Percentiles rank a stretch among this genome's conserved stretches.
Evolutionary conservation across 2,113 vertebrate species (phyloP).

Genomic region (Brachyhypopomus occidentalis): DNA sequence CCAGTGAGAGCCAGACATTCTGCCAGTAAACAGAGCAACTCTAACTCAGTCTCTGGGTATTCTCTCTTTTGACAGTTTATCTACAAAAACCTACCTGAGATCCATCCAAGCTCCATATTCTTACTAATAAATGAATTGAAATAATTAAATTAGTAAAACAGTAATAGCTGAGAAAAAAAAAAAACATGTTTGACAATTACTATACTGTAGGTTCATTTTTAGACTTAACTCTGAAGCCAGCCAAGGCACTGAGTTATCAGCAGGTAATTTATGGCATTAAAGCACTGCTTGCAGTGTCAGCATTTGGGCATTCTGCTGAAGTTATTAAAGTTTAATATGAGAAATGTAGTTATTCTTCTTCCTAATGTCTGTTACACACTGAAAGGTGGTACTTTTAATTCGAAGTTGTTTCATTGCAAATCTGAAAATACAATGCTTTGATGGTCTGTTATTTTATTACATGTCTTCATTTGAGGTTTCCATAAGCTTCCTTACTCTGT

Average conservation of each 20-base stretch:
- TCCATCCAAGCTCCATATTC: not conserved
- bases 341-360: not conserved
- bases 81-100: conserved; percentile 16
- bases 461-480: not conserved
- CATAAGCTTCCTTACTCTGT: not conserved
- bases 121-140: not conserved
- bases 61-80: conserved; percentile 35
- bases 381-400: conserved; percentile 5
- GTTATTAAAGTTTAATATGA: conserved; percentile 21
- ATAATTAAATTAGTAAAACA: conserved; percentile 13
- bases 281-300: not conserved
- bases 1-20: not conserved
- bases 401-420: conserved; percentile 18
- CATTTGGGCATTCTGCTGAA: conserved; percentile 17
- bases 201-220: not conserved
- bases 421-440: not conserved
- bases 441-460: not conserved
- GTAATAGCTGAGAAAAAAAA: not conserved
- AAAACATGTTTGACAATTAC: not conserved
- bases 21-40: conserved; percentile 25
- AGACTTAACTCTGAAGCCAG: not conserved
- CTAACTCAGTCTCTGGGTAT: conserved; percentile 32
- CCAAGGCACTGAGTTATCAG: not conserved
- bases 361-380: not conserved
- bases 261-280: conserved; percentile 3